Base-by-base conservation (phyloP, 2,888 invertebrate genomes). In the Meliscaeva auricollis region DNA sequence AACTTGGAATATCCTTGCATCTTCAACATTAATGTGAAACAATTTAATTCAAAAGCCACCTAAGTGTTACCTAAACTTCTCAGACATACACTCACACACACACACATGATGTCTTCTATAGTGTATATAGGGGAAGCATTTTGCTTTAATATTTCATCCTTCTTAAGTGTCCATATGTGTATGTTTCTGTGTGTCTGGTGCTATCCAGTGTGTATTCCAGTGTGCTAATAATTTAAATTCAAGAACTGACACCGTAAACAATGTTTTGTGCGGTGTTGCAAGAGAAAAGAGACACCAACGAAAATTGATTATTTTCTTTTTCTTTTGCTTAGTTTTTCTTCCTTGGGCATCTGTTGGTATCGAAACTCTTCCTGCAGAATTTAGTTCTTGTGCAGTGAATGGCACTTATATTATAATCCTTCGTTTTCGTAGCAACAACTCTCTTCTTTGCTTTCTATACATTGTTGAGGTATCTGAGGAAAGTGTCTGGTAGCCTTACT, bases 191-290 rank as follows among this genome's bases (percentile, higher is more conserved):
- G 44, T 5, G n/a, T 44, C 17, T 17, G 9, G 17, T 35, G 17
- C 26, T 20, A 4, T 41, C 0, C 15, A 30, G 26, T 62, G 13
- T 9, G n/a, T 52, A 13, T 15, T 7, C 15, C 3, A 56, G 72
- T 73, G 72, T 11, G 15, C 50, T 62, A 81, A 81, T 80, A 85
- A 85, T 81, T 85, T 85, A 77, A 77, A 81, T 85, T 77, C 76
- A 81, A 73, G 73, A 80, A 80, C 81, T 64, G 85, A 85, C 80
- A 81, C 81, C 81, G 44, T 81, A 81, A 81, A 77, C 85, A 85
- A 70, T 77, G 81, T 85, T 69, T 62, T 60, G 46, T 6, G 8
- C 15, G n/a, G 15, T 44, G 44, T 62, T 62, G 62, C 62, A 62
- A 44, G 62, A 9, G 11, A 30, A 30, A 44, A 11, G 41, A 62